A percentile compares a stretch with the other conserved stretches of the same genome.
phyloP scores from a whole-genome alignment of 2,888 invertebrate genomes.

The Perithous albicinctus region DNA sequence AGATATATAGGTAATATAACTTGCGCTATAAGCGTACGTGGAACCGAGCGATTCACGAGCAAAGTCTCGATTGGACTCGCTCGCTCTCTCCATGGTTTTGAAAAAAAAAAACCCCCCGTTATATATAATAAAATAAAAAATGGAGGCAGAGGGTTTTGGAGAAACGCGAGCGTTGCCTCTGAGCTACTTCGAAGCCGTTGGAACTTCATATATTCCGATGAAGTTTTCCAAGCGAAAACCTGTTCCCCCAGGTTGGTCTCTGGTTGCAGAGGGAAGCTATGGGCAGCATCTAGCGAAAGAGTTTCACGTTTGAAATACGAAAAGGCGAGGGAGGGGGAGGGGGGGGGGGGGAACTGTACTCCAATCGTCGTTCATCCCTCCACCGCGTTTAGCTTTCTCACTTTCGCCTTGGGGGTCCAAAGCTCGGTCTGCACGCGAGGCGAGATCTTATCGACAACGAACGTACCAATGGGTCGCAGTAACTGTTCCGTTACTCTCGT shows the following conservation, averaged over 20 bases:
- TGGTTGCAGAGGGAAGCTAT: background rate
- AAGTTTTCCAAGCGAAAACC: constrained; percentile 65
- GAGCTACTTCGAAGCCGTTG: constrained; percentile 43
- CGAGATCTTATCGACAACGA: constrained; percentile 69
- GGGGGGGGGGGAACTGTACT: constrained; percentile 34
- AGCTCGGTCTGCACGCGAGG: constrained; percentile 16
- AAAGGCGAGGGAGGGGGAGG: too few species aligned
- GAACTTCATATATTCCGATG: constrained; percentile 68
- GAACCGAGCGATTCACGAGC: constrained; percentile 54
- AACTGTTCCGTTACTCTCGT: constrained; percentile 64
- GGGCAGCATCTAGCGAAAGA: constrained; percentile 54
- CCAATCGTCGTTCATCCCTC: constrained; percentile 54
- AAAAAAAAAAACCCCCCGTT: constrained; percentile 19
- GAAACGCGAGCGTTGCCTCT: constrained; percentile 4
- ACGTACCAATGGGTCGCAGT: constrained; percentile 62
- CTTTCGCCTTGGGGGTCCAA: constrained; percentile 44
- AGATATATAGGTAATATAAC: constrained; percentile 33
- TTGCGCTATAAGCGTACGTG: constrained; percentile 32
- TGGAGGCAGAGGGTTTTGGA: background rate
- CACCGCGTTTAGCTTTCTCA: constrained; percentile 44
- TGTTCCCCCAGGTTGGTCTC: constrained; percentile 3
- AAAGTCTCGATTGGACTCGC: constrained; percentile 62
- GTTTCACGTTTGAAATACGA: constrained; percentile 68
- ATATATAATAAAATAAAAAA: constrained; percentile 43
- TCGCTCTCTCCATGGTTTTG: constrained; percentile 33